Percentiles rank a stretch among this genome's conserved stretches.
phyloP scores from a whole-genome alignment of 2,797 vertebrate species.

The Australoheros facetus region DNA sequence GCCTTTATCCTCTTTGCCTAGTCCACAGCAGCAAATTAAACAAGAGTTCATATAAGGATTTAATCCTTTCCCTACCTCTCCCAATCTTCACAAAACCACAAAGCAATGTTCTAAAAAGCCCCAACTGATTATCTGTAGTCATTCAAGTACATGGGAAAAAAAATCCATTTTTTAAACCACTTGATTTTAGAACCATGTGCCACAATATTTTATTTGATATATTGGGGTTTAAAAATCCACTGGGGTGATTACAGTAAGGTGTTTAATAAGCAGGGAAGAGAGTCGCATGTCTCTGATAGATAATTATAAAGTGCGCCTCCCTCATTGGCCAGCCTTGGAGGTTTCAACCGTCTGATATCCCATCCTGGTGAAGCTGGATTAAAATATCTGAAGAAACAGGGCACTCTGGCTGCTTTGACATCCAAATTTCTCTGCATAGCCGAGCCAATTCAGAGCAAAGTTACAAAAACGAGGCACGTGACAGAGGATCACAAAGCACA shows the following conservation, averaged over 20 bases:
- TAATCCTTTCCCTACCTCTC: constrained; percentile 36
- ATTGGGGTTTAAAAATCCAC: neutral
- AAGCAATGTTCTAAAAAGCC: neutral
- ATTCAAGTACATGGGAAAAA: neutral
- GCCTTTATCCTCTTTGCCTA: constrained; percentile 14
- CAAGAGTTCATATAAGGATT: constrained; percentile 17
- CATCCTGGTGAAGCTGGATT: neutral
- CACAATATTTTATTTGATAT: neutral
- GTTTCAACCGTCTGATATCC: constrained; percentile 6
- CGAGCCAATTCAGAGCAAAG: neutral
- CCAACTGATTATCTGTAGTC: constrained; percentile 14
- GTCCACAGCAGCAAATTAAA: constrained; percentile 45
- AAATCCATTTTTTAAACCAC: neutral
- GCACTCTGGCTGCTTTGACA: neutral
- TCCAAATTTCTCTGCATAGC: neutral
- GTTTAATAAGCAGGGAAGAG: constrained; percentile 37
- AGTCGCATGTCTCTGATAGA: constrained; percentile 11
- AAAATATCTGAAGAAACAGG: neutral
- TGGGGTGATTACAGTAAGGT: constrained; percentile 11
- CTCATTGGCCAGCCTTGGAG: neutral
- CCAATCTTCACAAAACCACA: constrained; percentile 41
- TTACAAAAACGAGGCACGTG: neutral
- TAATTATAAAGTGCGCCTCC: neutral
- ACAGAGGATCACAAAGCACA: neutral
- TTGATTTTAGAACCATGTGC: constrained; percentile 6